These are phyloP conservation scores for Malachius bipustulatus DNA, from an alignment of 2,888 invertebrate genomes.

Conservation along the genomic window DNA sequence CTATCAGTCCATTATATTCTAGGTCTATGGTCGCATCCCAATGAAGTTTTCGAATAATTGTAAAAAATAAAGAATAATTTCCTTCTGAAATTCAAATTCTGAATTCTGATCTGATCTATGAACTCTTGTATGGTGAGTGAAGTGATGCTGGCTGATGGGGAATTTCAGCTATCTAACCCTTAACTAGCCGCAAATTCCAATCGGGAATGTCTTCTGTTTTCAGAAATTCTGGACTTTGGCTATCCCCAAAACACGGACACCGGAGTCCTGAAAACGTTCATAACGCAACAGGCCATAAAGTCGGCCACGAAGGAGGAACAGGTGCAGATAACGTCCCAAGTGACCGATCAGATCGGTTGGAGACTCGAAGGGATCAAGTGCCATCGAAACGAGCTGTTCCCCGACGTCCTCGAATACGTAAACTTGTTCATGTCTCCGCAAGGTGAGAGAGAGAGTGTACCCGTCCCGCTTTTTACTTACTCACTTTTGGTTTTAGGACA, in stretches of 20 bases:
- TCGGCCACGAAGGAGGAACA: slow-evolving; percentile 99
- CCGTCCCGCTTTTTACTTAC: no score
- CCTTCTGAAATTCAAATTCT: no score
- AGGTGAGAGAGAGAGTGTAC: no score
- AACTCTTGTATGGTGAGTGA: slow-evolving; percentile 81
- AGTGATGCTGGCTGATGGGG: no score
- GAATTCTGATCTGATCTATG: slow-evolving; percentile 98
- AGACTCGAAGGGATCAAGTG: slow-evolving; percentile 98
- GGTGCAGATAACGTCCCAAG: slow-evolving; percentile 96
- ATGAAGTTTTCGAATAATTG: no score
- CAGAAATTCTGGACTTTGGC: slow-evolving; percentile 98
- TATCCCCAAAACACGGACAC: slow-evolving; percentile 99
- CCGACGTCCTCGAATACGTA: slow-evolving; percentile 97
- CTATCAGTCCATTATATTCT: no score
- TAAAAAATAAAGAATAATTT: no score
- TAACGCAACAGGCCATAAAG: slow-evolving; percentile 98
- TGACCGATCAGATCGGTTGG: slow-evolving; percentile 97
- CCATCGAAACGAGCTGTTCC: slow-evolving; percentile 92
- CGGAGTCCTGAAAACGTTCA: slow-evolving; percentile 98
- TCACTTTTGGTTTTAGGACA: no score
- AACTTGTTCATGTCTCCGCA: slow-evolving; percentile 99
- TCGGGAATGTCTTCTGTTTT: slow-evolving; percentile 12
- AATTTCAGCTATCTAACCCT: background rate
- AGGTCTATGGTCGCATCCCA: no score
- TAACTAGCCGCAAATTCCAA: background rate